Evolutionary conservation across 2,797 vertebrate genomes (phyloP).

Genomic region (Fistularia commersonii): DNA sequence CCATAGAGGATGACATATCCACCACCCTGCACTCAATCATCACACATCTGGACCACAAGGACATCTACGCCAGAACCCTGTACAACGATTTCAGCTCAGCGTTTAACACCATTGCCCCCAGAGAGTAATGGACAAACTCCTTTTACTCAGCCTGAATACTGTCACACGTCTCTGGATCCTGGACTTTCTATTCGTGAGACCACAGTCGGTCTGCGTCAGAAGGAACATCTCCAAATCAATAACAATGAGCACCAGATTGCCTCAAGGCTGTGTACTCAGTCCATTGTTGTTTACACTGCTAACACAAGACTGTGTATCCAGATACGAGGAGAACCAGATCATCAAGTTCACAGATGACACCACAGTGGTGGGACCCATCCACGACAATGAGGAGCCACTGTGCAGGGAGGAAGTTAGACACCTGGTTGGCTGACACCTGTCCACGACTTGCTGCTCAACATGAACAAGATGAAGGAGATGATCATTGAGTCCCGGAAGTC

Average conservation of each 20-base stretch:
- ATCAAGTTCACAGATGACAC: slow-evolving; percentile 1
- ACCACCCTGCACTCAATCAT: background rate
- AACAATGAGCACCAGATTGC: background rate
- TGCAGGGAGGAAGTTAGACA: background rate
- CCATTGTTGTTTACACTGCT: too few species aligned
- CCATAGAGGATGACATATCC: background rate
- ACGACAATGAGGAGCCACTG: background rate
- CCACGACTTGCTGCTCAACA: background rate
- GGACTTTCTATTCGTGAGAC: background rate
- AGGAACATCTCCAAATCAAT: background rate
- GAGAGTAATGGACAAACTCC: slow-evolving; percentile 3
- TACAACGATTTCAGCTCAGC: background rate
- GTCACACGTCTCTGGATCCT: background rate
- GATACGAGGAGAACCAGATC: background rate
- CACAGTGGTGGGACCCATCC: background rate
- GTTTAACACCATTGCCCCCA: slow-evolving; percentile 1
- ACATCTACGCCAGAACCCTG: background rate
- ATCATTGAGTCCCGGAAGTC: background rate
- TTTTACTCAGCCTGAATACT: background rate
- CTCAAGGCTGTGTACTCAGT: too few species aligned
- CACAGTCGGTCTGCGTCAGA: background rate
- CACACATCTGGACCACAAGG: background rate
- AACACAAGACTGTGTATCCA: too few species aligned
- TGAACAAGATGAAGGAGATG: background rate
- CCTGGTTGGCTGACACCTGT: background rate